Percentiles rank a stretch among this genome's conserved stretches.
Evolutionary conservation across 2,888 invertebrate genomes (phyloP).

Genomic region (Lasioglossum morio): DNA sequence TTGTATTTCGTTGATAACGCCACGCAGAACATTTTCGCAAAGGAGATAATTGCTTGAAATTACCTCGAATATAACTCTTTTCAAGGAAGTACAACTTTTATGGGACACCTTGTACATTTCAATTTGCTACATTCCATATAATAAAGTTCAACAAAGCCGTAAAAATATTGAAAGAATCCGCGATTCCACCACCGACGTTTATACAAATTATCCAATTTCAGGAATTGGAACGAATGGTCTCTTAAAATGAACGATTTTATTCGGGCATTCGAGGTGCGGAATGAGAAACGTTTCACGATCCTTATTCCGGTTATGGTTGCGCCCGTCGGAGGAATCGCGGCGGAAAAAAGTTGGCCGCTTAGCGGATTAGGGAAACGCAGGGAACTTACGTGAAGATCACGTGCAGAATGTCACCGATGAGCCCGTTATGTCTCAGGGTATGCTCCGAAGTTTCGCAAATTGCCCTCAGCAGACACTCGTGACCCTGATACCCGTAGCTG

Average conservation of each 20-base stretch:
- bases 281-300: background rate
- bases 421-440: conserved; percentile 89
- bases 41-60: too few species aligned
- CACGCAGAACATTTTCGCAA: too few species aligned
- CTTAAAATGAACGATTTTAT: background rate
- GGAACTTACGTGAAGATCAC: conserved; percentile 88
- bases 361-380: background rate
- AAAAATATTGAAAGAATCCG: background rate
- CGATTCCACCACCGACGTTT: background rate
- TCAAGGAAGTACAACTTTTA: too few species aligned
- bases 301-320: background rate
- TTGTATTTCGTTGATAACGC: too few species aligned
- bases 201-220: background rate
- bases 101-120: too few species aligned
- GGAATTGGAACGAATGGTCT: background rate
- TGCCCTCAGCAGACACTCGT: conserved; percentile 90
- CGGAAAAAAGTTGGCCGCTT: background rate
- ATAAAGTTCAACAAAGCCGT: background rate
- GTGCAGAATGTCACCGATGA: conserved; percentile 91
- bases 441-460: conserved; percentile 91
- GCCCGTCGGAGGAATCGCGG: background rate
- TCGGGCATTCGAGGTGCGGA: background rate
- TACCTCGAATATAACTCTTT: too few species aligned
- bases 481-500: conserved; percentile 76
- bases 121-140: background rate